Evolutionary conservation across 1,140 invertebrate genomes (phyloP).

Genomic region (Pemphigus obesinymphae): DNA sequence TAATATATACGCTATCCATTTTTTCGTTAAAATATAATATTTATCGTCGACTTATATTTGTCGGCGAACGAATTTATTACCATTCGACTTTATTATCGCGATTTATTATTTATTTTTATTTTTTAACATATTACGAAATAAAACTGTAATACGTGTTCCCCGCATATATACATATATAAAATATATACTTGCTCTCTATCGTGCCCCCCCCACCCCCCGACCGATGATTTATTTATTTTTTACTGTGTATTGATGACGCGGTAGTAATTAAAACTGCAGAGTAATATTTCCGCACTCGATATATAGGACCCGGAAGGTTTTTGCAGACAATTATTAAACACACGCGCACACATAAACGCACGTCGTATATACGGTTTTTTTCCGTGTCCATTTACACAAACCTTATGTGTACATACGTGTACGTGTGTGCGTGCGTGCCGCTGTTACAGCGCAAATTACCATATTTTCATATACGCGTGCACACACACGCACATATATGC

Average conservation of each 20-base stretch:
- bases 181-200: neutral
- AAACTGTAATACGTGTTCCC: neutral
- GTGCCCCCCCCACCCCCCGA: neutral
- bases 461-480: neutral
- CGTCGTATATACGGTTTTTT: too few relatives aligned
- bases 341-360: neutral
- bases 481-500: neutral
- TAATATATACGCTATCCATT: too few relatives aligned
- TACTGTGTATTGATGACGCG: slow-evolving; percentile 27
- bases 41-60: neutral
- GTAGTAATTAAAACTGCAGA: slow-evolving; percentile 38
- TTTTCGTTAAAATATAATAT: too few relatives aligned
- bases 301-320: slow-evolving; percentile 19
- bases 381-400: neutral
- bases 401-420: neutral
- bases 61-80: neutral
- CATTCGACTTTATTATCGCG: neutral
- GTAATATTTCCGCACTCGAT: slow-evolving; percentile 37
- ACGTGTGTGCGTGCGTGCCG: neutral
- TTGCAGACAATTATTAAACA: slow-evolving; percentile 27
- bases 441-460: neutral
- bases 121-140: neutral
- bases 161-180: too few relatives aligned
- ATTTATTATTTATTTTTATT: neutral
- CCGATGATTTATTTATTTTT: slow-evolving; percentile 32